These are phyloP conservation scores for Phycodurus eques DNA, from an alignment of 2,113 vertebrate genomes.

Conservation along the genomic window DNA sequence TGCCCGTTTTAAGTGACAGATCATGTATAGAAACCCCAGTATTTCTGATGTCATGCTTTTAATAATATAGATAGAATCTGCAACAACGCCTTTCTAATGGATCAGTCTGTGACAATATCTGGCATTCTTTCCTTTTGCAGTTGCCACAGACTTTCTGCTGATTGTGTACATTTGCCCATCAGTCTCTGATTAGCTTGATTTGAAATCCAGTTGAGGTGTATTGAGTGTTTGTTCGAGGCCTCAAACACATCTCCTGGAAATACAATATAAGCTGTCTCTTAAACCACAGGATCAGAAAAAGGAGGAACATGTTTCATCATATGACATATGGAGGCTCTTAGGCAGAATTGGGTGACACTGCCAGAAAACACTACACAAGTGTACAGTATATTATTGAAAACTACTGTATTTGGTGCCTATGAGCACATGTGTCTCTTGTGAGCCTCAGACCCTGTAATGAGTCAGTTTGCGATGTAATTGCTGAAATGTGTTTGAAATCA, in stretches of 20 bases:
- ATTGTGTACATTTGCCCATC: constrained; percentile 39
- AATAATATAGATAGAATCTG: constrained; percentile 24
- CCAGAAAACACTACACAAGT: constrained; percentile 36
- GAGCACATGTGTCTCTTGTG: background rate
- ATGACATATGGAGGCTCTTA: constrained; percentile 28
- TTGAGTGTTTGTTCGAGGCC: constrained; percentile 52
- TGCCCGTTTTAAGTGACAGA: background rate
- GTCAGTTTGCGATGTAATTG: background rate
- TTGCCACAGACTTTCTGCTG: constrained; percentile 42
- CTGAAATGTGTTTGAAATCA: background rate
- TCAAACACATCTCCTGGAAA: constrained; percentile 64
- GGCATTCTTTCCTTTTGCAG: constrained; percentile 20
- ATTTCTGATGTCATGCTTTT: constrained; percentile 10
- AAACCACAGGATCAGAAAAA: constrained; percentile 41
- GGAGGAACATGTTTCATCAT: constrained; percentile 47
- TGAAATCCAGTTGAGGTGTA: constrained; percentile 61
- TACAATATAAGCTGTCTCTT: constrained; percentile 26
- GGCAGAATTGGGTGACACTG: constrained; percentile 16
- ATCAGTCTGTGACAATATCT: constrained; percentile 20
- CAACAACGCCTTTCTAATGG: constrained; percentile 24
- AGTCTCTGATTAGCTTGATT: constrained; percentile 47
- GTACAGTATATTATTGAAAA: constrained; percentile 22
- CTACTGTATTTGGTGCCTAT: constrained; percentile 1
- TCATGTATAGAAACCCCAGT: constrained; percentile 2
- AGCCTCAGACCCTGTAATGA: background rate